Base-by-base conservation (phyloP, 2,797 vertebrate genomes). In the Myotis planiceps region DNA sequence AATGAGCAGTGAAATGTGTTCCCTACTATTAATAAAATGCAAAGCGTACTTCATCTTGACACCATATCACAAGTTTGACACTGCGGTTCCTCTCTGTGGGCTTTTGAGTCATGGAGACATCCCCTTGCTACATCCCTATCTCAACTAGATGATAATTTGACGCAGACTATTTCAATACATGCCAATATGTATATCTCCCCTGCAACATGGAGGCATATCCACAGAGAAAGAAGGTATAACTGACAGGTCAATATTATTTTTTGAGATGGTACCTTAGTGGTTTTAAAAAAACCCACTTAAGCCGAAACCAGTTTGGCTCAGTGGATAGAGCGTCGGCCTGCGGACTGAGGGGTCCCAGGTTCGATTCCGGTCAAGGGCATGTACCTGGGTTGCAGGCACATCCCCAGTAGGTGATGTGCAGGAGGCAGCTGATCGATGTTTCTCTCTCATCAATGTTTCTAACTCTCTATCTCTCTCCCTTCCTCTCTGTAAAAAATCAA, bases 91-190 rank as follows among this genome's bases (percentile, higher is more conserved):
- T 97, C 97, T 98, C 96, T 78, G 92, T 97, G 97, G 97, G 97
- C 91, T 97, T 97, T 78, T 96, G 94, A 97, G 95, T 97, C 96
- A 92, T 88, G 76, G 92, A 97, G 96, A 97, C 82, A 88, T 97
- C 93, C 94, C 76, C 88, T 93, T 90, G 97, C 97, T 95, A 90
- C 63, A 96, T 69, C 76, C 92, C 90, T 83, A 88, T 95, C 68
- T 97, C 96, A 96, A 97, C 83, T 72, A 97, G 96, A 96, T 95
- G 95, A 90, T 97, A 97, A 98, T 98, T 98, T 97, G 94, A 97
- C 97, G 95, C 95, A 95, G 93, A 96, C 92, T 96, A 94, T 98
- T 98, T 98, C 95, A 97, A 94, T 98, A 96, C 89, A 96, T 97
- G 96, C 95, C 95, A 96, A 81, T 94, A 95, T 93, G 72, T 91